Evolutionary conservation across 2,888 invertebrate genomes (phyloP).

Genomic region (Netelia fuscicornis): DNA sequence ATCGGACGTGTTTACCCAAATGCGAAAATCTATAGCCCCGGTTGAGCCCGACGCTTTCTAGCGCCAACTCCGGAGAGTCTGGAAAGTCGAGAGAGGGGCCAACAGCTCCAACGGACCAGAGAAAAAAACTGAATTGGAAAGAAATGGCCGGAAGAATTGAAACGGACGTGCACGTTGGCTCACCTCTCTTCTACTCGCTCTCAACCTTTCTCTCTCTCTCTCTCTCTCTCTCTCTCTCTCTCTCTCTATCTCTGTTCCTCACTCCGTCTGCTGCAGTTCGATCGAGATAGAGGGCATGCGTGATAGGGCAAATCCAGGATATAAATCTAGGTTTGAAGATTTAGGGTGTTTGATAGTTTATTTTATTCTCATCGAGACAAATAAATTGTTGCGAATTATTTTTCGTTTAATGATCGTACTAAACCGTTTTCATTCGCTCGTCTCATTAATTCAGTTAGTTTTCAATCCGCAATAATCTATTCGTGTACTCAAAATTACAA

Average conservation of each 20-base stretch:
- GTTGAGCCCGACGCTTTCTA: conserved; percentile 3
- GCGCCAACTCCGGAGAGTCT: neutral
- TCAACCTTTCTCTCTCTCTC: neutral
- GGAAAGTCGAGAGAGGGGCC: conserved; percentile 23
- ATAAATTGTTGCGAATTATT: neutral
- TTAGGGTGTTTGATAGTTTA: neutral
- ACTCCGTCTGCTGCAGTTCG: conserved; percentile 27
- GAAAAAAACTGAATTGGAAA: conserved; percentile 59
- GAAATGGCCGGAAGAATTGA: conserved; percentile 63
- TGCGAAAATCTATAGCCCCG: conserved; percentile 66
- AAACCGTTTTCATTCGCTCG: too few species aligned
- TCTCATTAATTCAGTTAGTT: too few species aligned
- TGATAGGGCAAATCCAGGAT: conserved; percentile 2
- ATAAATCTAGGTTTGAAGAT: conserved; percentile 34
- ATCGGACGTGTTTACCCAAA: conserved; percentile 69
- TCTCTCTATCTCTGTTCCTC: neutral
- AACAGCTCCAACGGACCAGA: conserved; percentile 11
- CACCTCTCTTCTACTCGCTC: neutral
- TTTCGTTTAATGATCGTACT: neutral
- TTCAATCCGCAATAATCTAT: neutral
- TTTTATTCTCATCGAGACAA: neutral
- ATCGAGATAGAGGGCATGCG: conserved; percentile 54
- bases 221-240: neutral
- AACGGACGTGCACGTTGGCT: conserved; percentile 59
- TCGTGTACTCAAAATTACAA: neutral